These are phyloP conservation scores for Anastrepha obliqua DNA, from an alignment of 1,140 invertebrate genomes.

Conservation along the genomic window DNA sequence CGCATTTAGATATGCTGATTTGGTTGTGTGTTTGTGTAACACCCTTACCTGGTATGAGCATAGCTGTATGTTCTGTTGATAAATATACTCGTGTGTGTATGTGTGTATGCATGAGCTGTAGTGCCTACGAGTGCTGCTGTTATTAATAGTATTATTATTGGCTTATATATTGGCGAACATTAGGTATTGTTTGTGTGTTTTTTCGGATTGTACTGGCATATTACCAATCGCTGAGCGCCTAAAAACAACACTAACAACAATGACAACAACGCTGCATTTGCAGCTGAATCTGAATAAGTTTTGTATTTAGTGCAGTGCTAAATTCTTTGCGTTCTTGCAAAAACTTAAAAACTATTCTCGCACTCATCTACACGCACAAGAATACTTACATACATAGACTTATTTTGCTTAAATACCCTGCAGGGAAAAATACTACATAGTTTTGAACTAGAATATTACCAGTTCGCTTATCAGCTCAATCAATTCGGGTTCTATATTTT, in stretches of 20 bases:
- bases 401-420: too few species aligned
- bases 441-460: too few species aligned
- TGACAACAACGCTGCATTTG: background rate
- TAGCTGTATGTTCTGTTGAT: too few species aligned
- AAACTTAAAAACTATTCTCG: constrained; percentile 5
- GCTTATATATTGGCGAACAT: constrained; percentile 16
- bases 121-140: background rate
- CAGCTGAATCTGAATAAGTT: background rate
- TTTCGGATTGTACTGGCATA: background rate
- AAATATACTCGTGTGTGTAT: background rate
- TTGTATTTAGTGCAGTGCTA: constrained; percentile 41
- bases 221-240: constrained; percentile 22
- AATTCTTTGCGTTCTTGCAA: background rate
- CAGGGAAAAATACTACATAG: too few species aligned
- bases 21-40: too few species aligned
- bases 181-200: background rate
- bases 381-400: too few species aligned
- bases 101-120: background rate
- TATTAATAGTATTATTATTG: constrained; percentile 50
- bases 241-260: background rate
- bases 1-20: background rate
- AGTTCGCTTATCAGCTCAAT: too few species aligned
- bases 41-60: too few species aligned
- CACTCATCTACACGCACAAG: background rate
- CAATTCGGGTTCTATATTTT: too few species aligned